phyloP scores from a whole-genome alignment of 2,888 invertebrate genomes.

The Agrochola litura region DNA sequence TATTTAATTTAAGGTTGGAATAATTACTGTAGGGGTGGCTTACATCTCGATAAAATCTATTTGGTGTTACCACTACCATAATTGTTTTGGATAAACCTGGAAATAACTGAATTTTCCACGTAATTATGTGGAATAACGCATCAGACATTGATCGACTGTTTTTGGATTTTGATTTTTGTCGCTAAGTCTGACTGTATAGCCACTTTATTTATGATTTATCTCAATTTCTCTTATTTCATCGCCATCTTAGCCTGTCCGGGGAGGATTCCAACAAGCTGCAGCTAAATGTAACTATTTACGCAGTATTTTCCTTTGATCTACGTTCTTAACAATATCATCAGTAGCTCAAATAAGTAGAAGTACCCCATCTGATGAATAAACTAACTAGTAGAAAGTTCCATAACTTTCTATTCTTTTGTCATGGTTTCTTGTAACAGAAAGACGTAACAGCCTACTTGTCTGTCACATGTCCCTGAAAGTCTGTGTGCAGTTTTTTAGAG shows the following conservation, averaged over 20 bases:
- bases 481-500: neutral
- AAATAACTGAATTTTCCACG: neutral
- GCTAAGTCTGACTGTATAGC: too few species aligned
- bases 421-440: neutral
- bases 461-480: neutral
- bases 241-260: neutral
- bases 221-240: neutral
- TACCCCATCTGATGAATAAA: neutral
- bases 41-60: slow-evolving; percentile 19
- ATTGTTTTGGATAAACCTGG: neutral
- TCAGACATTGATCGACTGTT: neutral
- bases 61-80: slow-evolving; percentile 12
- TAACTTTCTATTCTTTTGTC: neutral
- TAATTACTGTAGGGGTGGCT: slow-evolving; percentile 51
- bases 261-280: neutral
- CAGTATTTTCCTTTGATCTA: neutral
- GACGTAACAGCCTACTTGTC: neutral
- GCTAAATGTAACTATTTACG: neutral
- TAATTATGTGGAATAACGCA: neutral
- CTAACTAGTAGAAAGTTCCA: neutral
- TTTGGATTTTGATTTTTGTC: too few species aligned
- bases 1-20: slow-evolving; percentile 38
- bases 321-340: neutral
- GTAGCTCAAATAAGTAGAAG: neutral
- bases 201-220: neutral